Evolutionary conservation across 2,888 invertebrate genomes (phyloP).

Genomic region (Pimpla rufipes): DNA sequence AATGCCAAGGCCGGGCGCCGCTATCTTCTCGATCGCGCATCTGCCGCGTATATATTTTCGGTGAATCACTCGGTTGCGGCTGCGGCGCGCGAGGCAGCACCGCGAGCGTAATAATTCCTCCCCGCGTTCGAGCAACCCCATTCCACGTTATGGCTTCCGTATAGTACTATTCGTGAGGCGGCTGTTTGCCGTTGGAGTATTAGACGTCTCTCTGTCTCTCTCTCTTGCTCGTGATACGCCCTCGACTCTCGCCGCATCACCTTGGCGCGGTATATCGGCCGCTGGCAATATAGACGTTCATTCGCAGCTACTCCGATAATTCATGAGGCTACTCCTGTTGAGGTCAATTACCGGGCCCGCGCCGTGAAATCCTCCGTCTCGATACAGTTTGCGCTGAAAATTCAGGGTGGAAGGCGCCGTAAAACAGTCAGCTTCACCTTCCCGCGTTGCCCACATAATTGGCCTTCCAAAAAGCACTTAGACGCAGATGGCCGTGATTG

Average conservation of each 20-base stretch:
- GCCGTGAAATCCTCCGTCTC: neutral
- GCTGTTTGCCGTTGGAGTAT: slow-evolving; percentile 81
- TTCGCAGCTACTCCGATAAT: slow-evolving; percentile 16
- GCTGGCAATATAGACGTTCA: neutral
- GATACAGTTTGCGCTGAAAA: neutral
- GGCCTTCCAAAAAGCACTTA: neutral
- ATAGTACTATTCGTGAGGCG: slow-evolving; percentile 75
- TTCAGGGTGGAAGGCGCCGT: neutral
- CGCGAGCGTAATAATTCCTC: slow-evolving; percentile 52
- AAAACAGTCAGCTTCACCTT: neutral
- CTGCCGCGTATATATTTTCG: slow-evolving; percentile 81
- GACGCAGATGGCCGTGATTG: slow-evolving; percentile 12
- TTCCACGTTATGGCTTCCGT: slow-evolving; percentile 81
- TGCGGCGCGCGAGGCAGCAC: slow-evolving; percentile 26
- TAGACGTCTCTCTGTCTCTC: slow-evolving; percentile 64
- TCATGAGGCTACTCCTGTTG: neutral
- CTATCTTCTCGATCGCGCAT: slow-evolving; percentile 84
- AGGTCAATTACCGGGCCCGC: neutral
- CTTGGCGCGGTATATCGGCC: neutral
- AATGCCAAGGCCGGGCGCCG: slow-evolving; percentile 71
- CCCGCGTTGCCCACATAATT: neutral
- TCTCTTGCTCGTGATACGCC: slow-evolving; percentile 66
- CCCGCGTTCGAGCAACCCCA: slow-evolving; percentile 54
- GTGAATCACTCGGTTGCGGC: slow-evolving; percentile 82
- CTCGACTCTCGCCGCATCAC: neutral